Evolutionary conservation across 2,113 vertebrate species (phyloP).

Genomic region (Halichoerus grypus): DNA sequence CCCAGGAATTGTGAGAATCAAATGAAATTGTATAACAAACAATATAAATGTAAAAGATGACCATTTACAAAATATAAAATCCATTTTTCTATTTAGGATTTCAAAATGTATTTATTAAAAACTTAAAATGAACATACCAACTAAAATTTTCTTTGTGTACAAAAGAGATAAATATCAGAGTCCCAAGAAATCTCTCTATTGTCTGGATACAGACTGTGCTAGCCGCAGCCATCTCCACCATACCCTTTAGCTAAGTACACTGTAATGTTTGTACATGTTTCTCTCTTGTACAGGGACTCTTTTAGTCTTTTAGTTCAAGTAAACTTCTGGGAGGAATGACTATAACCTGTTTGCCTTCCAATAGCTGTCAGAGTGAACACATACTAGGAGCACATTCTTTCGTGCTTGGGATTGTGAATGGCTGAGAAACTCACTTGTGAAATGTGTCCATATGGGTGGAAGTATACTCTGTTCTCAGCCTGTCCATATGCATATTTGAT

Average conservation of each 20-base stretch:
- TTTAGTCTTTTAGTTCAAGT: neutral
- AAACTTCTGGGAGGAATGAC: neutral
- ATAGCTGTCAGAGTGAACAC: neutral
- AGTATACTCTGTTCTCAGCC: neutral
- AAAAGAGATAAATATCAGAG: neutral
- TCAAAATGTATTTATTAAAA: constrained; percentile 41
- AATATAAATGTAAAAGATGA: neutral
- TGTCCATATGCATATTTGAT: constrained; percentile 11
- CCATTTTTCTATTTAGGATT: neutral
- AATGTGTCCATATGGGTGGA: neutral
- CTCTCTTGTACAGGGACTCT: neutral
- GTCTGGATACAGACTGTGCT: neutral
- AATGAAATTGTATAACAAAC: neutral
- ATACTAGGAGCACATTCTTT: neutral
- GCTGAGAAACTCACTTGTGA: constrained; percentile 24
- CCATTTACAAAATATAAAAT: constrained; percentile 23
- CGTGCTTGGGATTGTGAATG: neutral
- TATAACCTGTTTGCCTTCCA: neutral
- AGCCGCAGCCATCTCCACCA: neutral
- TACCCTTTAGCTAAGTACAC: neutral
- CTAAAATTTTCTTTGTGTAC: neutral
- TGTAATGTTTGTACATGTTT: neutral
- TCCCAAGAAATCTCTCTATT: neutral
- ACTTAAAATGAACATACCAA: neutral
- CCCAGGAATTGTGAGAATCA: neutral